phyloP scores from a whole-genome alignment of 2,797 vertebrate genomes.

The Thaleichthys pacificus region DNA sequence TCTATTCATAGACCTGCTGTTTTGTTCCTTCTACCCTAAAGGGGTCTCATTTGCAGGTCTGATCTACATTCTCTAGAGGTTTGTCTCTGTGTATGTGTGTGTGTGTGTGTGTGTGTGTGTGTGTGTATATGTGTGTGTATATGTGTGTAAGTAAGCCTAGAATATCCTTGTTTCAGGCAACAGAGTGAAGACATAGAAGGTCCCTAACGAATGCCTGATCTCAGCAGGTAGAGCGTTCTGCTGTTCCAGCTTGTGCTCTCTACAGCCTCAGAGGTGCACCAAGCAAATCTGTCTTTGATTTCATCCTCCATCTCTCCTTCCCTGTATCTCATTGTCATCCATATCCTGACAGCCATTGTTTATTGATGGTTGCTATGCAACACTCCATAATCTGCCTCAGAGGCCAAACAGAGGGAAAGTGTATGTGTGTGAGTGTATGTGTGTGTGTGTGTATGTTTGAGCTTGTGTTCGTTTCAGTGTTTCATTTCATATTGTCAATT shows the following conservation, averaged over 20 bases:
- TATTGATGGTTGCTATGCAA: constrained; percentile 18
- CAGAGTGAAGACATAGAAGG: constrained; percentile 1
- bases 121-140: constrained; percentile 8
- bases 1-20: constrained; percentile 35
- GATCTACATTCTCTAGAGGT: constrained; percentile 17
- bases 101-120: constrained; percentile 8
- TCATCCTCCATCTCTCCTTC: background rate
- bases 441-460: constrained; percentile 8
- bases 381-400: constrained; percentile 6
- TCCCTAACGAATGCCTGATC: constrained; percentile 18
- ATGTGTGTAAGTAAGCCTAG: background rate
- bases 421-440: constrained; percentile 21
- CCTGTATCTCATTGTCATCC: constrained; percentile 10
- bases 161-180: background rate
- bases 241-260: background rate
- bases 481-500: background rate
- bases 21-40: constrained; percentile 19
- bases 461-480: constrained; percentile 5
- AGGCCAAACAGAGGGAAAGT: constrained; percentile 1
- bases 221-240: background rate
- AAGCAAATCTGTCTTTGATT: too few species aligned
- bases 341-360: constrained; percentile 13
- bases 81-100: constrained; percentile 2
- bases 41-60: constrained; percentile 25
- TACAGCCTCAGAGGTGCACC: constrained; percentile 1